Evolutionary conservation across 64 coral and sea anemone species (phyloP).

Genomic region (Dendrophyllia cribrosa): DNA sequence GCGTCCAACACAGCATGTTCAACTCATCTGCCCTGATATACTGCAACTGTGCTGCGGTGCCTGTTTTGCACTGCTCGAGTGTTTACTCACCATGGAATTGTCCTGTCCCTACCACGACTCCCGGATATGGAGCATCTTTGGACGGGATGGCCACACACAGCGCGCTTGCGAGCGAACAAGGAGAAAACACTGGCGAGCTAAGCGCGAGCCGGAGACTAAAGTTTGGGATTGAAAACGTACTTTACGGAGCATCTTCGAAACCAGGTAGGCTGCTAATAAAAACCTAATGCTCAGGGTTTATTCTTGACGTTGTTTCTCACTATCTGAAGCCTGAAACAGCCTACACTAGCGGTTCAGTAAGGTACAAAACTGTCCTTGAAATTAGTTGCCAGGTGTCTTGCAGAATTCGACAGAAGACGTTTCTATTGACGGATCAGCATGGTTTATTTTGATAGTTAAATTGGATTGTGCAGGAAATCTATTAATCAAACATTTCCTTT

Average conservation of each 20-base stretch:
- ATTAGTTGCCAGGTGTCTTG: too few relatives aligned
- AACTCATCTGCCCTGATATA: conserved; percentile 15
- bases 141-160: conserved; percentile 26
- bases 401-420: too few relatives aligned
- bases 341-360: too few relatives aligned
- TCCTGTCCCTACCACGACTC: neutral
- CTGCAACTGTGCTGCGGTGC: conserved; percentile 20
- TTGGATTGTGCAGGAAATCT: too few relatives aligned
- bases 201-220: conserved; percentile 19
- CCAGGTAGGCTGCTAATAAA: neutral
- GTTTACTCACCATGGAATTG: conserved; percentile 23
- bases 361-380: too few relatives aligned
- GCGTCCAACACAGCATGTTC: conserved; percentile 12
- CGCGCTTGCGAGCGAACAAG: neutral
- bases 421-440: too few relatives aligned
- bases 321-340: too few relatives aligned
- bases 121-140: conserved; percentile 15
- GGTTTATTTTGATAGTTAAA: too few relatives aligned
- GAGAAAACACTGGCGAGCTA: neutral
- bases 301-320: too few relatives aligned
- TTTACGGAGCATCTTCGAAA: neutral
- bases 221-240: conserved; percentile 45
- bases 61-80: conserved; percentile 9
- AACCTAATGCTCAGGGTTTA: too few relatives aligned
- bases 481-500: too few relatives aligned